Conservation (phyloP, 2,888 invertebrate genomes). For the Anticlea derivata region DNA sequence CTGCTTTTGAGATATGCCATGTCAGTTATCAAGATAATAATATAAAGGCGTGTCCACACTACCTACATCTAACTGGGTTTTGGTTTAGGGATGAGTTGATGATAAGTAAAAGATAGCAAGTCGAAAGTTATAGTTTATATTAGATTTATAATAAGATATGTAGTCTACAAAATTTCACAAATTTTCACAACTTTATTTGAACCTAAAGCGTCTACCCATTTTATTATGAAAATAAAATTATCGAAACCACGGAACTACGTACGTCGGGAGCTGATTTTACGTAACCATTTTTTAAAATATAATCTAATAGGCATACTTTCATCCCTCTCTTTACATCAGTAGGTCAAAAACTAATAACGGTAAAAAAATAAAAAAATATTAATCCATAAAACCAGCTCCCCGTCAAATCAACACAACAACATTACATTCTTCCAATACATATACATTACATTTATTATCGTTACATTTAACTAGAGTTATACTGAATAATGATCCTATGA, state of each 20-base stretch:
- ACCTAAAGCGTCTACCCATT: slow-evolving; percentile 84
- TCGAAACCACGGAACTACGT: slow-evolving; percentile 79
- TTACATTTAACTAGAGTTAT: slow-evolving; percentile 85
- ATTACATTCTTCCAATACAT: slow-evolving; percentile 60
- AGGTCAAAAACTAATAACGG: slow-evolving; percentile 82
- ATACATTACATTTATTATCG: slow-evolving; percentile 74
- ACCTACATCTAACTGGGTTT: not conserved
- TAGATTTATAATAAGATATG: slow-evolving; percentile 85
- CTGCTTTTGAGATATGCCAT: too few relatives aligned
- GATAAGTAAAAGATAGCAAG: slow-evolving; percentile 68
- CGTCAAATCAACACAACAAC: slow-evolving; percentile 62
- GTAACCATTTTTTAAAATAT: slow-evolving; percentile 82
- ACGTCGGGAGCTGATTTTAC: slow-evolving; percentile 76
- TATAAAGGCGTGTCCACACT: not conserved
- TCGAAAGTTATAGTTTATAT: slow-evolving; percentile 85
- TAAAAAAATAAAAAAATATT: slow-evolving; percentile 84
- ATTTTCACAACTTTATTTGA: slow-evolving; percentile 84
- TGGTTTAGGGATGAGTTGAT: not conserved
- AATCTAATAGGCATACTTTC: slow-evolving; percentile 82
- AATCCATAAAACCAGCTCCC: slow-evolving; percentile 80
- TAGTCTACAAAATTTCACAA: slow-evolving; percentile 85
- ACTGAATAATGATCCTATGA: slow-evolving; percentile 85
- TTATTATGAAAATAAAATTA: slow-evolving; percentile 84
- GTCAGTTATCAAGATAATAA: too few relatives aligned
- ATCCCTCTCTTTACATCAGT: slow-evolving; percentile 76